Evolutionary conservation across 2,888 invertebrate genomes (phyloP).

Genomic region (Cataglyphis cursor): DNA sequence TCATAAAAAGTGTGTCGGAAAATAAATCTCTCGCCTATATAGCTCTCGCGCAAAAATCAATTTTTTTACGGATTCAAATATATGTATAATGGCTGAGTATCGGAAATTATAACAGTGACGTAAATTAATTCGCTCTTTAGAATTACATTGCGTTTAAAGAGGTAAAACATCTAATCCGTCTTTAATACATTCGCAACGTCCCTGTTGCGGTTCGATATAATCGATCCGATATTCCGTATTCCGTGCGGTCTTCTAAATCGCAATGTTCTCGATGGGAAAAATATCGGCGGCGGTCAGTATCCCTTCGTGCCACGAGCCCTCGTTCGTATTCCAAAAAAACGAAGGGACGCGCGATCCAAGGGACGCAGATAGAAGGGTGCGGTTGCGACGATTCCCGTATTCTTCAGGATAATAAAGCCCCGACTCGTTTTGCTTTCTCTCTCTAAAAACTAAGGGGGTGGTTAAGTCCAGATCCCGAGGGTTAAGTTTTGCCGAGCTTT

Average conservation of each 20-base stretch:
- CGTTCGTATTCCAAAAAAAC: conserved; percentile 77
- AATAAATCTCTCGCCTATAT: neutral
- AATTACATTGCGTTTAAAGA: neutral
- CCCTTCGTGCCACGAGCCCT: conserved; percentile 44
- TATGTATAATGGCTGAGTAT: neutral
- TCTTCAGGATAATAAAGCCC: conserved; percentile 73
- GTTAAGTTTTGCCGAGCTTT: conserved; percentile 65
- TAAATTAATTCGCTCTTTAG: neutral
- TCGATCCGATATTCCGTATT: conserved; percentile 50
- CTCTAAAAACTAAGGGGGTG: conserved; percentile 73
- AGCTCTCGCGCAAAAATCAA: neutral
- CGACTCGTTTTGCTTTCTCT: conserved; percentile 8
- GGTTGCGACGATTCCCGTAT: conserved; percentile 52
- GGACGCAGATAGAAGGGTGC: conserved; percentile 57
- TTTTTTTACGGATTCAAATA: neutral
- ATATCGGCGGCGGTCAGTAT: conserved; percentile 47
- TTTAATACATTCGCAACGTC: conserved; percentile 22
- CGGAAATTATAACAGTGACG: neutral
- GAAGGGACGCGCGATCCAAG: conserved; percentile 72
- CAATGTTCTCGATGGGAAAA: conserved; percentile 12
- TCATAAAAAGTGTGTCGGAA: neutral
- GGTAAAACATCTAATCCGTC: neutral
- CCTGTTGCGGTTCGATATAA: conserved; percentile 42
- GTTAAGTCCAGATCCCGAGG: conserved; percentile 64
- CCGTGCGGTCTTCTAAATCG: conserved; percentile 21